phyloP scores from a whole-genome alignment of 2,888 invertebrate species.

The Empis stercorea region DNA sequence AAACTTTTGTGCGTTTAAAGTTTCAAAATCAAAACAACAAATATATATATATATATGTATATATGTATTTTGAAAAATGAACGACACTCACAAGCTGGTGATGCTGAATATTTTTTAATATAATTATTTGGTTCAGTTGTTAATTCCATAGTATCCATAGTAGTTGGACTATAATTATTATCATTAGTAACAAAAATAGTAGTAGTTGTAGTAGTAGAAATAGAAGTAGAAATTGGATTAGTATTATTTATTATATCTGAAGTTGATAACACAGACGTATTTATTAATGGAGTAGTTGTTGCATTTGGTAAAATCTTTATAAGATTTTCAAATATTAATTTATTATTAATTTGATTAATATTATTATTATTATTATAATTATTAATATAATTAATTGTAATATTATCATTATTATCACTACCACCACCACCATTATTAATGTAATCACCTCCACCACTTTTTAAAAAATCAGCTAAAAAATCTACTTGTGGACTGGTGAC shows the following conservation, averaged over 20 bases:
- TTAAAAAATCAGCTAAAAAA: constrained; percentile 1
- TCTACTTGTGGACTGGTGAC: constrained; percentile 7
- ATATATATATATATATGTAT: too few relatives aligned
- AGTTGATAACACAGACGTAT: not conserved
- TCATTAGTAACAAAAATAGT: constrained; percentile 4
- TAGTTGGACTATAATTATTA: constrained; percentile 8
- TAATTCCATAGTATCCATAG: constrained; percentile 7
- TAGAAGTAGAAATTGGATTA: not conserved
- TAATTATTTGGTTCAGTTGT: constrained; percentile 10
- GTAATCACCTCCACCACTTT: constrained; percentile 1
- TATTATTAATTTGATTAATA: not conserved
- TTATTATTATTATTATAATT: constrained; percentile 8
- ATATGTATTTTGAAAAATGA: too few relatives aligned
- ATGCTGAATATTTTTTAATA: not conserved
- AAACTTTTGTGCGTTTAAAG: too few relatives aligned
- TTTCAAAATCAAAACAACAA: not conserved
- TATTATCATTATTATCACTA: constrained; percentile 10
- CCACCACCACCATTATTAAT: constrained; percentile 1
- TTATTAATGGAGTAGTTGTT: not conserved
- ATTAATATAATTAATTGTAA: not conserved
- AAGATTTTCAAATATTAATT: not conserved
- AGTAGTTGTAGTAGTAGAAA: not conserved
- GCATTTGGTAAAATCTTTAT: too few relatives aligned
- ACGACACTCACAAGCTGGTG: not conserved
- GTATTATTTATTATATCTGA: not conserved